A percentile compares a stretch with the other conserved stretches of the same genome.
phyloP scores from a whole-genome alignment of 2,113 vertebrate genomes.

The Mirounga angustirostris region DNA sequence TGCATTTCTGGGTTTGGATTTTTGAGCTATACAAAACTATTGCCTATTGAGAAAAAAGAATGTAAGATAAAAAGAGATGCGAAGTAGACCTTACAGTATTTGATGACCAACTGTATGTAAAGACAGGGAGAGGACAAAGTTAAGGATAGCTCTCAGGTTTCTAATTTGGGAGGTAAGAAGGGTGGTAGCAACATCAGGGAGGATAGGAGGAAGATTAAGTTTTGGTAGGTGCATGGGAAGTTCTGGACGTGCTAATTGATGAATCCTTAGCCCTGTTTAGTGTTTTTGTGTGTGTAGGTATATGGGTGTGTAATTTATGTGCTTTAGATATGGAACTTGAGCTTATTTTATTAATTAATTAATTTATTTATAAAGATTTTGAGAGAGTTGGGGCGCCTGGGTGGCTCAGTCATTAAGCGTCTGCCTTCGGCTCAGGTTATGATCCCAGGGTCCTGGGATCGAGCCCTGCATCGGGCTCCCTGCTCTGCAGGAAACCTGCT shows the following conservation, averaged over 20 bases:
- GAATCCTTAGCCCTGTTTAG: not conserved
- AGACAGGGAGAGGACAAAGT: not conserved
- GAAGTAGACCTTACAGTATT: not conserved
- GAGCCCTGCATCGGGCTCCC: no score
- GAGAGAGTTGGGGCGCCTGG: not conserved
- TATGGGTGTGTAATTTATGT: slow-evolving; percentile 20
- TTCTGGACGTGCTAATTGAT: not conserved
- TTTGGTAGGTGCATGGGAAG: not conserved
- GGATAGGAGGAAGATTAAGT: not conserved
- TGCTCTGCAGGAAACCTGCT: no score
- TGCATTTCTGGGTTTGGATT: slow-evolving; percentile 23
- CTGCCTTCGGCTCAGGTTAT: no score
- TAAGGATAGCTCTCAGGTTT: not conserved
- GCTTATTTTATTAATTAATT: not conserved
- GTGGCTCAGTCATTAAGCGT: no score
- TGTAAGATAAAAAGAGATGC: not conserved
- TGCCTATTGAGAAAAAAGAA: slow-evolving; percentile 7
- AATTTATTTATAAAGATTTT: not conserved
- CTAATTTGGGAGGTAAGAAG: not conserved
- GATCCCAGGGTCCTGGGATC: no score
- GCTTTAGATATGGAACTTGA: not conserved
- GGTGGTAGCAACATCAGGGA: not conserved
- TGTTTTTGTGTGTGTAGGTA: not conserved
- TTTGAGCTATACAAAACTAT: not conserved
- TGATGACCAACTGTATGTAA: not conserved